These are phyloP conservation scores for Abramis brama DNA, from an alignment of 2,113 vertebrate genomes.

Conservation along the genomic window DNA sequence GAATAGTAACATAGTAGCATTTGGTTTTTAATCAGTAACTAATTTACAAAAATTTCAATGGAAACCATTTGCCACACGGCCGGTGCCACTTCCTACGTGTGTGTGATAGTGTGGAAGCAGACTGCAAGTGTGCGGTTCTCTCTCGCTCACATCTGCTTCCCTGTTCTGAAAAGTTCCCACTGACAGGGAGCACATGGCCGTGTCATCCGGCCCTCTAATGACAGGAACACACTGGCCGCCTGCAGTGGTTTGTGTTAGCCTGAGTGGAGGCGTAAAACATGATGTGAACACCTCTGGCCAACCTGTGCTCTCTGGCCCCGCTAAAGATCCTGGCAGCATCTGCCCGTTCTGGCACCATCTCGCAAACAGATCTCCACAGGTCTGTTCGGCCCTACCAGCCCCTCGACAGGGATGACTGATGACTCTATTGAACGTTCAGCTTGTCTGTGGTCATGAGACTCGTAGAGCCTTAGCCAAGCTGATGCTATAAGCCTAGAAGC, in stretches of 20 bases:
- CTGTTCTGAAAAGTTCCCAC: slow-evolving; percentile 23
- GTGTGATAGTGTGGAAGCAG: slow-evolving; percentile 57
- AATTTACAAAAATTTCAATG: slow-evolving; percentile 1
- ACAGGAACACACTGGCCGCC: slow-evolving; percentile 40
- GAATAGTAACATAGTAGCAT: neutral
- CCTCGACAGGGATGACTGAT: slow-evolving; percentile 6
- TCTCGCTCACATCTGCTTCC: slow-evolving; percentile 33
- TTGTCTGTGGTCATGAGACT: neutral
- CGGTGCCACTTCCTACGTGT: neutral
- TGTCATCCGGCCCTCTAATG: slow-evolving; percentile 4
- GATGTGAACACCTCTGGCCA: slow-evolving; percentile 41
- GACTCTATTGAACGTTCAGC: slow-evolving; percentile 18
- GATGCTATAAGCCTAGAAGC: neutral
- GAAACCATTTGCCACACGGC: slow-evolving; percentile 15
- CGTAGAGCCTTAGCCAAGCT: neutral
- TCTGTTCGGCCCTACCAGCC: slow-evolving; percentile 2
- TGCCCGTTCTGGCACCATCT: slow-evolving; percentile 64
- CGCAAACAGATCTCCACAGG: slow-evolving; percentile 13
- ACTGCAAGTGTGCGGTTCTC: slow-evolving; percentile 53
- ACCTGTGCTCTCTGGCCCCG: slow-evolving; percentile 51
- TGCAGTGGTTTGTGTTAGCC: slow-evolving; percentile 37
- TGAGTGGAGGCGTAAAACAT: slow-evolving; percentile 16
- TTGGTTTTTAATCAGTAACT: slow-evolving; percentile 7
- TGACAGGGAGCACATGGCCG: slow-evolving; percentile 19
- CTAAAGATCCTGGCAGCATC: slow-evolving; percentile 66